Evolutionary conservation across 2,797 vertebrate genomes (phyloP), one percentile per base, ranked within the genome.

Genomic region (Taeniopygia guttata): DNA sequence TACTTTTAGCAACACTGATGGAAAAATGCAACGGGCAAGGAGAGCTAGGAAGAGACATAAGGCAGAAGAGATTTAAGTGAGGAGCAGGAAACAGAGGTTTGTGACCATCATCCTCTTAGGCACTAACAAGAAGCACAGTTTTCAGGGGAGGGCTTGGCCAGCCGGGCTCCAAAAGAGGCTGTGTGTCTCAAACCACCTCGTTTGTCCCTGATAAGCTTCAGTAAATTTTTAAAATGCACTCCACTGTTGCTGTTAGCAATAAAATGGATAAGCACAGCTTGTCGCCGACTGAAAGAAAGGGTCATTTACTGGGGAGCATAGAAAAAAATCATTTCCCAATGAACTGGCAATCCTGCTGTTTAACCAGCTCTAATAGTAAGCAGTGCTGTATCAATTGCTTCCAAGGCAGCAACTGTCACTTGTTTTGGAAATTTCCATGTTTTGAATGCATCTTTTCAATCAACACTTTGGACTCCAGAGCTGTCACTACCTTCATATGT

Each of bases 361-460:
- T 90, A 84, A 73, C 51, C 51, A 45, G 43, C 16, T 69, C 23
- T 76, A 43, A 81, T 66, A 54, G 54, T 38, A 69, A 68, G 32
- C 16, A 42, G 38, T 29, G 32, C 36, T 77, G 45, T 89, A 77
- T 93, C 76, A 67, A 59, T 93, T 63, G 46, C 69, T 93, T 91
- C 66, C 84, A 75, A 69, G 11, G 14, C 13, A 81, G 69, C 29
- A 78, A 63, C 89, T 94, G 75, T 82, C 93, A 87, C 52, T 91
- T 79, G 49, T 45, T 80, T 63, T 60, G 66, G 48, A 91, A 94
- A 93, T 87, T 32, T 89, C 32, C 58, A 73, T 87, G 38, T 93
- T 93, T 86, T 73, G 42, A n/a, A 81, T 30, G 62, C 27, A 26
- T 66, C 73, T 73, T 94, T 95, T 91, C 91, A 90, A 60, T 96